Evolutionary conservation across 2,888 invertebrate species (phyloP), one percentile per base, ranked within the genome.

Genomic region (Tiliacea citrago): DNA sequence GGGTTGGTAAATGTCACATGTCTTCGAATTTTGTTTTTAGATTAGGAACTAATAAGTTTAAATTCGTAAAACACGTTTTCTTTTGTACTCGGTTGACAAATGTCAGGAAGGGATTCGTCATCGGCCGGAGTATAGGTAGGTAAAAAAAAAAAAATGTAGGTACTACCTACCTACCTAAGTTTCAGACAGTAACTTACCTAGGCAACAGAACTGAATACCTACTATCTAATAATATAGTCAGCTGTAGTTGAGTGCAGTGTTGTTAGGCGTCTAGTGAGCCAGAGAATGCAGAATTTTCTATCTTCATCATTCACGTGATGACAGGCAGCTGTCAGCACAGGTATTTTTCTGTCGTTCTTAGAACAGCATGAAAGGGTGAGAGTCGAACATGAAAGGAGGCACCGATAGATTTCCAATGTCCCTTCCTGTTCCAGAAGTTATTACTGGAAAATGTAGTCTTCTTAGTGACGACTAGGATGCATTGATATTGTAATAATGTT

Each of bases 221-320:
- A 13, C 5, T 18, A 42, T 29, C 29, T 57, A 29, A 12, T 68
- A 68, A 45, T 55, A 18, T 29, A 58, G 18, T 6, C 29, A 29
- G 16, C 9, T 35, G 18, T 35, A 29, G 24, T 9, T 57, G 7
- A 29, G 12, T 47, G 42, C 58, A 47, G 47, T 71, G 84, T 82
- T 60, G 84, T 76, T 47, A 76, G n/a, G 72, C n/a, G 49, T 29
- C 12, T 35, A 57, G 18, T 16, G 35, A 35, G 35, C 85, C 82
- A 76, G 67, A 63, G 76, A 70, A 84, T 76, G 58, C 29, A 49
- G 45, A 42, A 45, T 55, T 63, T 68, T 58, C 29, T 45, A 42
- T 57, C 58, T n/a, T 24, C 49, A 45, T 80, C 81, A 61, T 6
- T 53, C 58, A 62, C 13, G 13, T 35, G 55, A 55, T 67, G 71